These are phyloP conservation scores for Aphelenchoides avenae DNA, from an alignment of 1,140 invertebrate genomes.

Conservation along the genomic window DNA sequence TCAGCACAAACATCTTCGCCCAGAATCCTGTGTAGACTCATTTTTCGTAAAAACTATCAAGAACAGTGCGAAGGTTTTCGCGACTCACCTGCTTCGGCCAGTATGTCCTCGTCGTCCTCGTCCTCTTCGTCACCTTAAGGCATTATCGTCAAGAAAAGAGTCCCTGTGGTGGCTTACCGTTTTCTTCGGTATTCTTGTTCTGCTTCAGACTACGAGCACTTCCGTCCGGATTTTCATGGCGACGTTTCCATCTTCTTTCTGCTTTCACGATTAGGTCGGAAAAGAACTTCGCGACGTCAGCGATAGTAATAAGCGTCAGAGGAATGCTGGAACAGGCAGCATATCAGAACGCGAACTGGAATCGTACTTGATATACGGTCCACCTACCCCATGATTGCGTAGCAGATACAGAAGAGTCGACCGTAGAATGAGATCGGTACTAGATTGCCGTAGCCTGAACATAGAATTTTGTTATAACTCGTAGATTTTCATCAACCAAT, in stretches of 20 bases:
- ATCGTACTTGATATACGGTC: not conserved
- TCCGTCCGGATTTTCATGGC: not conserved
- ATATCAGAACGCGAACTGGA: not conserved
- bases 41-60: too few species aligned
- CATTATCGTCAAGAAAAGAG: not conserved
- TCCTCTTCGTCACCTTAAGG: not conserved
- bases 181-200: constrained; percentile 3
- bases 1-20: constrained; percentile 35
- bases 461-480: not conserved
- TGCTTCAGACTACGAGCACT: too few species aligned
- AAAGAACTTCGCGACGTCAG: constrained; percentile 48
- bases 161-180: not conserved
- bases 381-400: constrained; percentile 36
- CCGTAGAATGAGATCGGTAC: constrained; percentile 47
- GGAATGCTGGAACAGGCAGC: constrained; percentile 38
- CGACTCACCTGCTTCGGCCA: constrained; percentile 17
- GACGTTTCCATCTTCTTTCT: constrained; percentile 9
- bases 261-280: constrained; percentile 25
- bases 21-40: constrained; percentile 8
- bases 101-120: constrained; percentile 27
- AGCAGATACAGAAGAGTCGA: constrained; percentile 44
- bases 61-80: too few species aligned
- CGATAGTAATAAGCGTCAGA: constrained; percentile 48
- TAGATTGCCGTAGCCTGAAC: constrained; percentile 24
- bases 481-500: constrained; percentile 35